Percentiles rank a stretch among this genome's conserved stretches.
phyloP scores from a whole-genome alignment of 2,113 vertebrate species.

The Corvus hawaiiensis region DNA sequence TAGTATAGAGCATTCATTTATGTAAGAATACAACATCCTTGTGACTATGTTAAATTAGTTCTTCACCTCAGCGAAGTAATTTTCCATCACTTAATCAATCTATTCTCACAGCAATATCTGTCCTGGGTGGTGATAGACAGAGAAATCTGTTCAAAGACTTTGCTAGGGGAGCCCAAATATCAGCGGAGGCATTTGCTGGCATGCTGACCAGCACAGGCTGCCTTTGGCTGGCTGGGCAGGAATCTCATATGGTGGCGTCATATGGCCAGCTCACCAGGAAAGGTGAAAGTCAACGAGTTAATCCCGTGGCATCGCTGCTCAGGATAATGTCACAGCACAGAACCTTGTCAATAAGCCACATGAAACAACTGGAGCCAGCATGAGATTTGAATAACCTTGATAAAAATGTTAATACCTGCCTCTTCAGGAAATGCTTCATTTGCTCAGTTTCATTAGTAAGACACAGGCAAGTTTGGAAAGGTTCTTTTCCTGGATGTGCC shows the following conservation, averaged over 20 bases:
- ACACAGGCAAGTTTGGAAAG: neutral
- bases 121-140: neutral
- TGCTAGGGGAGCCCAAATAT: neutral
- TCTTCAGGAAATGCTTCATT: neutral
- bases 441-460: neutral
- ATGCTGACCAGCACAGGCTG: neutral
- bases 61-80: neutral
- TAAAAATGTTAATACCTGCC: neutral
- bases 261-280: neutral
- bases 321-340: neutral
- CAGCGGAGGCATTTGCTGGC: neutral
- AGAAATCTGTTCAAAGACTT: neutral
- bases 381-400: neutral
- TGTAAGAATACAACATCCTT: neutral
- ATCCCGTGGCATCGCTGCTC: neutral
- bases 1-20: neutral
- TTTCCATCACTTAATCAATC: neutral
- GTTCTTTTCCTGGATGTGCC: neutral
- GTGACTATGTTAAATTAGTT: neutral
- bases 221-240: neutral
- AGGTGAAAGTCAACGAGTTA: neutral
- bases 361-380: fast-evolving
- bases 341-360: neutral
- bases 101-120: neutral
- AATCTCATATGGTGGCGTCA: neutral